These are phyloP conservation scores for Spilogale gracilis DNA, from an alignment of 2,113 vertebrate species.

Conservation along the genomic window DNA sequence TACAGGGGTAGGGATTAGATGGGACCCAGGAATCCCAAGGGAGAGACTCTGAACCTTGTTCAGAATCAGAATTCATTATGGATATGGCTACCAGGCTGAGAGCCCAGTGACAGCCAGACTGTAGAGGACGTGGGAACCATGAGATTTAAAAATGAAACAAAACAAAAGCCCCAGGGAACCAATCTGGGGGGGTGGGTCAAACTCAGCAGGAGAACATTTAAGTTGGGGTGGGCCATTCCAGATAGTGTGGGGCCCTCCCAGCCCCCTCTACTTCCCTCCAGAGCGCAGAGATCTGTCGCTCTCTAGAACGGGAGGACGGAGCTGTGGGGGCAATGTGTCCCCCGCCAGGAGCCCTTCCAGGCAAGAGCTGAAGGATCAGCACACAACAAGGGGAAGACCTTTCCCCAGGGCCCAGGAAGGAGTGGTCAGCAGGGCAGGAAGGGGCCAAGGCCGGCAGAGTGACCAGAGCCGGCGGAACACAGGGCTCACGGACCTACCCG, in stretches of 20 bases:
- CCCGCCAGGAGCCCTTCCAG: neutral
- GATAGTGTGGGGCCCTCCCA: neutral
- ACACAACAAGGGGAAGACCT: neutral
- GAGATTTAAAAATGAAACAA: neutral
- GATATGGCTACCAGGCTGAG: neutral
- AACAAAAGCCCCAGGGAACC: neutral
- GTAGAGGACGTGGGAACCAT: neutral
- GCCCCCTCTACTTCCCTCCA: accelerated
- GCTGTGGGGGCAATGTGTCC: neutral
- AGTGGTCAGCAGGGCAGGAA: neutral
- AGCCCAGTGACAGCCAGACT: neutral
- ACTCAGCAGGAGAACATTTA: neutral
- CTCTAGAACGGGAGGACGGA: too few species aligned
- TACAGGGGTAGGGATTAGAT: neutral
- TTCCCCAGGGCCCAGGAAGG: neutral
- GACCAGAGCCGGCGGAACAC: neutral
- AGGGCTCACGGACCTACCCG: neutral
- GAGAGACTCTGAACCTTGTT: neutral
- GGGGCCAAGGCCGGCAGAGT: neutral
- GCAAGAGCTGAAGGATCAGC: neutral
- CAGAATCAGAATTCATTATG: neutral
- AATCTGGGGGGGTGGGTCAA: neutral
- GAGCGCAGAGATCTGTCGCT: neutral
- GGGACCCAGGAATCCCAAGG: neutral
- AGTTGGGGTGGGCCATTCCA: neutral